Conservation (phyloP, 2,797 vertebrate species). For the Acanthornis magna region DNA sequence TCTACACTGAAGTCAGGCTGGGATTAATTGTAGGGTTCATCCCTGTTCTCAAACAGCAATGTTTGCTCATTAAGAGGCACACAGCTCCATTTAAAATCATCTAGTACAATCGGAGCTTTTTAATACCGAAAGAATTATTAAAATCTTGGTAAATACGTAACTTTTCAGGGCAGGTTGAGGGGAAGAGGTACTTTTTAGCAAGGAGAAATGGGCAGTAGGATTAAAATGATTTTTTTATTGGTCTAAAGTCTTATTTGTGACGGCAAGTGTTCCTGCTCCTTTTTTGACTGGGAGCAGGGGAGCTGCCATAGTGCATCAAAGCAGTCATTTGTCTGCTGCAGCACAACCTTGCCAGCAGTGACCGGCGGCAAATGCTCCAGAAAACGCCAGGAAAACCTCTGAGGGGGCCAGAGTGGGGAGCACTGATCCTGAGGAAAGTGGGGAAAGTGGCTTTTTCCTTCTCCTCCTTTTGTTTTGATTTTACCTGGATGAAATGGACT, state of each 20-base stretch:
- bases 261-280: neutral
- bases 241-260: neutral
- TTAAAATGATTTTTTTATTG: neutral
- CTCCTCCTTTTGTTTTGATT: neutral
- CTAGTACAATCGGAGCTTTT: neutral
- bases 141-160: neutral
- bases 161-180: neutral
- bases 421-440: neutral
- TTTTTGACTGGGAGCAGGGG: neutral
- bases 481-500: neutral
- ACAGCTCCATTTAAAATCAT: neutral
- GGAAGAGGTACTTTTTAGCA: neutral
- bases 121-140: neutral
- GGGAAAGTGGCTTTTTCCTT: neutral
- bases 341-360: neutral
- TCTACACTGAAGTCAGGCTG: neutral
- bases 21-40: neutral
- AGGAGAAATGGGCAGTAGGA: neutral
- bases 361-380: neutral
- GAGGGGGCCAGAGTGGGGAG: neutral
- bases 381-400: neutral
- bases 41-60: neutral
- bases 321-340: neutral
- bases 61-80: neutral
- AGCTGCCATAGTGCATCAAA: neutral